Evolutionary conservation across 2,797 vertebrate genomes (phyloP), one percentile per base, ranked within the genome.

Genomic region (Echeneis naucrates): DNA sequence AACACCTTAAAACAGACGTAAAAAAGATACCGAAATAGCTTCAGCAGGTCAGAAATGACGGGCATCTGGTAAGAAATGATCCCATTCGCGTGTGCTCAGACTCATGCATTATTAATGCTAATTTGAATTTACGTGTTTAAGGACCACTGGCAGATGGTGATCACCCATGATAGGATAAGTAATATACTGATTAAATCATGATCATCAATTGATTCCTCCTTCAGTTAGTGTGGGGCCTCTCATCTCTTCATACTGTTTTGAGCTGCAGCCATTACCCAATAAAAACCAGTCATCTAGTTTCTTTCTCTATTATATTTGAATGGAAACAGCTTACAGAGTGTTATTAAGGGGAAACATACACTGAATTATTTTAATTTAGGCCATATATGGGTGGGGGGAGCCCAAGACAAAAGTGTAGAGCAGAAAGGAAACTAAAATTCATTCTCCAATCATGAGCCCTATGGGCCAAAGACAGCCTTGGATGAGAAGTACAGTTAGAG

Each of bases 401-500:
- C 74, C 50, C 14, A 17, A 67, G 48, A 55, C 59, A 62, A 71
- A 74, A 73, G 53, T 65, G 56, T n/a, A n/a, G n/a, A n/a, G 66
- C 52, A 40, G 70, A 88, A 82, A 68, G 60, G n/a, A 82, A 85
- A 78, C 65, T 80, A 70, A 67, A 77, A 74, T 64, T 72, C 42
- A 72, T 77, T 86, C 73, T 83, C 85, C 78, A 57, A 52, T 79
- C 60, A 27, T 12, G 12, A 68, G 82, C 70, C 80, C 81, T 74
- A 27, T 78, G 59, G 85, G 79, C 82, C 64, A 68, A 56, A 70
- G 69, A 48, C 88, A 84, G 72, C 68, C 68, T 76, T 76, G 81
- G 86, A 89, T 88, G 80, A 87, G 60, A 77, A 72, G 84, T 82
- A 83, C 76, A 89, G 83, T 88, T 77, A 72, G 76, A 91, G 87